Percentiles rank a stretch among this genome's conserved stretches.
phyloP scores from a whole-genome alignment of 2,797 vertebrate species.

The Centroberyx gerrardi region DNA sequence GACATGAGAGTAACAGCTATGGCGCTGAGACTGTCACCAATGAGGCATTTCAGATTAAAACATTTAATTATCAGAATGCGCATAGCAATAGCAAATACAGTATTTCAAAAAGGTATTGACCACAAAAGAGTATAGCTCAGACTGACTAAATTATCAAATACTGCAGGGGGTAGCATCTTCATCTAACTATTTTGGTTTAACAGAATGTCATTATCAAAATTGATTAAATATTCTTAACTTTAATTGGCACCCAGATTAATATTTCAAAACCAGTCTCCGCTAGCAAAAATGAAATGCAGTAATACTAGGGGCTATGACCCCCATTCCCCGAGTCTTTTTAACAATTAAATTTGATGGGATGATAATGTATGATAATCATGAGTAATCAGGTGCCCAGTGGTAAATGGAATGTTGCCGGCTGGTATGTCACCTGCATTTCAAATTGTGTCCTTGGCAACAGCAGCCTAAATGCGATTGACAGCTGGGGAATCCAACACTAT shows the following conservation, averaged over 20 bases:
- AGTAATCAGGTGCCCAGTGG: conserved; percentile 93
- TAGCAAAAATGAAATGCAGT: conserved; percentile 75
- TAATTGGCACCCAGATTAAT: conserved; percentile 80
- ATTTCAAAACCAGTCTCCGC: conserved; percentile 77
- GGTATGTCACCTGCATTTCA: conserved; percentile 96
- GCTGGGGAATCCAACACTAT: conserved; percentile 83
- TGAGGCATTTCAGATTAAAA: background rate
- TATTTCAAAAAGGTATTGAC: background rate
- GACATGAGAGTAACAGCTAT: background rate
- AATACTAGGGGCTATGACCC: conserved; percentile 84
- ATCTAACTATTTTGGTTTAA: conserved; percentile 28
- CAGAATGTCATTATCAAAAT: conserved; percentile 52
- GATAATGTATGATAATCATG: conserved; percentile 98
- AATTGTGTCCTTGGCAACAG: conserved; percentile 87
- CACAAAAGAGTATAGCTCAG: background rate
- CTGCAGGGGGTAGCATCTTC: conserved; percentile 20
- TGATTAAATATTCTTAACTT: conserved; percentile 65
- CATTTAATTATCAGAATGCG: background rate
- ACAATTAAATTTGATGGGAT: conserved; percentile 97
- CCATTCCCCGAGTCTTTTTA: conserved; percentile 79
- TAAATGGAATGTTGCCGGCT: conserved; percentile 90
- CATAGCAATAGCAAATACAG: too few relatives aligned
- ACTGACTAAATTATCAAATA: background rate
- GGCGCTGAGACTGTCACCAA: background rate
- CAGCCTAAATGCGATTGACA: conserved; percentile 89